Base-by-base conservation (phyloP, 2,888 invertebrate species). In the Siphlonurus alternatus region DNA sequence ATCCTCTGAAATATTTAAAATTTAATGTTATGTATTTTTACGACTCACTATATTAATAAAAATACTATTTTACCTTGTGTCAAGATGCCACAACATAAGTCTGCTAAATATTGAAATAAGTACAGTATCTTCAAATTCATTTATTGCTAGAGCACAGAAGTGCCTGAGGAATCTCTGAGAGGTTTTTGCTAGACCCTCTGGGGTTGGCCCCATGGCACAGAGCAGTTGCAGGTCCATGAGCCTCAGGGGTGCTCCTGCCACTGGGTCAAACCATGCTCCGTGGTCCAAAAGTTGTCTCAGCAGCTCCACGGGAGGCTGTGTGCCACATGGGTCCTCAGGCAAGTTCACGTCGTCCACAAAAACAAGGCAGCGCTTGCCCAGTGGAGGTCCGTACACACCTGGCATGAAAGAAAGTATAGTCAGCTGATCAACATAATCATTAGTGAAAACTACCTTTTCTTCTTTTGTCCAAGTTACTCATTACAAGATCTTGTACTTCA, bases 261-360 rank as follows among this genome's bases (percentile, higher is more conserved):
- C 91, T 56, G 85, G 81, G 72, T 96, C 94, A 73, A 80, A 81
- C 95, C 95, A 96, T 72, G 88, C 86, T 68, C 85, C 84, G 69
- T 94, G 89, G 75, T 96, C 96, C 59, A 95, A 83, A 81, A 88
- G 89, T 77, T 94, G 94, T 23, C 96, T 79, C 23, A 97, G 75
- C 56, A 97, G 78, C 74, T 97, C 96, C 64, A 97, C 91, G 0
- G 96, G 93, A 0, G 96, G 95, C 74, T 96, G 95, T 0, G 95
- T 94, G 0, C 95, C 96, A 72, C 91, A 95, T 1, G 83, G 83
- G 76, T 93, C 93, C 70, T 89, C 79, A 0, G 96, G 96, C 93
- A 96, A 93, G 71, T 93, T 93, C n/a, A 97, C 84, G 74, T 97
- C 96, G 72, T 97, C 97, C 51, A 97, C 91, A 74, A 96, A 96